Evolutionary conservation across 2,888 invertebrate genomes (phyloP).

Genomic region (Ditula angustiorana): DNA sequence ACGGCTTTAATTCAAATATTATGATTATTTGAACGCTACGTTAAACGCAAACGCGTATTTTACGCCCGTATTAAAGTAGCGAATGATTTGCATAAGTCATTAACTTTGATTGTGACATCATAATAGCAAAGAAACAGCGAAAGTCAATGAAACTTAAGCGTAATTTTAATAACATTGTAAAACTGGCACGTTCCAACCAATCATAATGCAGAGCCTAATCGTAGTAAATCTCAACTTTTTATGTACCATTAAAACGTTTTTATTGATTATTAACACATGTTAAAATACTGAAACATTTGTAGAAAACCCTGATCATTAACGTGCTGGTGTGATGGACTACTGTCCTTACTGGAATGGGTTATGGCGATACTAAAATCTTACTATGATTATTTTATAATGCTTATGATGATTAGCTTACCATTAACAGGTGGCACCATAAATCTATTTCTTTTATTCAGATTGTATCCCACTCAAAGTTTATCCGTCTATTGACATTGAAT

Average conservation of each 20-base stretch:
- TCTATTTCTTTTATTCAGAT: slow-evolving; percentile 3
- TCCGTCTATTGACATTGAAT: neutral
- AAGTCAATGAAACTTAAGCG: slow-evolving; percentile 63
- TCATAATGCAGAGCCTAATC: slow-evolving; percentile 76
- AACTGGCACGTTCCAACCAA: slow-evolving; percentile 66
- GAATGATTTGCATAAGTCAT: slow-evolving; percentile 39
- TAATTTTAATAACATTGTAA: slow-evolving; percentile 58
- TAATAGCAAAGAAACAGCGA: slow-evolving; percentile 53
- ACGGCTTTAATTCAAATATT: slow-evolving; percentile 18
- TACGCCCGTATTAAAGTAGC: slow-evolving; percentile 32
- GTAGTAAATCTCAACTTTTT: slow-evolving; percentile 84
- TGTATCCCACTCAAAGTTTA: neutral
- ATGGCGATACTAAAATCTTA: slow-evolving; percentile 36
- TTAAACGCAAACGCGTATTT: slow-evolving; percentile 12
- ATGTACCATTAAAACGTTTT: slow-evolving; percentile 83
- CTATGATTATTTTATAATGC: slow-evolving; percentile 31
- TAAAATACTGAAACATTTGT: slow-evolving; percentile 81
- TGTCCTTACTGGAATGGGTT: slow-evolving; percentile 45
- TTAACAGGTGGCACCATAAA: slow-evolving; percentile 20
- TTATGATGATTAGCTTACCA: slow-evolving; percentile 33
- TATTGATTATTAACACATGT: slow-evolving; percentile 85
- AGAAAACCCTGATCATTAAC: slow-evolving; percentile 78
- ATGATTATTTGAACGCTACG: slow-evolving; percentile 24
- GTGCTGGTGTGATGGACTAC: slow-evolving; percentile 65
- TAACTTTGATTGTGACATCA: slow-evolving; percentile 45